Conservation (phyloP, 2,888 invertebrate genomes). For the Drosophila demipolita region DNA sequence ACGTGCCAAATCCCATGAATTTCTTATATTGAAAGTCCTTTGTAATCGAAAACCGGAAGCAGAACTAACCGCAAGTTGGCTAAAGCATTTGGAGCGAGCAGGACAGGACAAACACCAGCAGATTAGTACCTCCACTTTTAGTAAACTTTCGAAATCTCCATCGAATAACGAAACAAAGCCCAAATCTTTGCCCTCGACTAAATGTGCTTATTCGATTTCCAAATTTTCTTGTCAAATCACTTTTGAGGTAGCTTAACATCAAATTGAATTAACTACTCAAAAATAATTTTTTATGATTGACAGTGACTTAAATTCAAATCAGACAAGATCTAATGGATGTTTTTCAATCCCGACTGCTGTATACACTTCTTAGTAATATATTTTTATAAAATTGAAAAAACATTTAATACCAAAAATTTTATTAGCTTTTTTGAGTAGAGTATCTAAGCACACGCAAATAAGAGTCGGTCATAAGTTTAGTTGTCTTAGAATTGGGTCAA, state of each 20-base stretch:
- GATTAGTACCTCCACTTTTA: constrained; percentile 70
- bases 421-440: background rate
- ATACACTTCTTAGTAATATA: background rate
- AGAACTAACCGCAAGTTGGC: constrained; percentile 63
- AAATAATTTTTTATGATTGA: constrained; percentile 9
- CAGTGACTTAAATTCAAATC: background rate
- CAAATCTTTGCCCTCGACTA: constrained; percentile 15
- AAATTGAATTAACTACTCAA: constrained; percentile 18
- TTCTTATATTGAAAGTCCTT: constrained; percentile 70
- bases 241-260: background rate
- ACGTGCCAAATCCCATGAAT: constrained; percentile 77
- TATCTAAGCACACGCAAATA: constrained; percentile 30
- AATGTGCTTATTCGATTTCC: constrained; percentile 32
- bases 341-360: background rate
- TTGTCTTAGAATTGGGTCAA: constrained; percentile 57
- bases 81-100: constrained; percentile 41
- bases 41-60: constrained; percentile 79
- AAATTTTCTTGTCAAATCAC: constrained; percentile 57
- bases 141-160: constrained; percentile 50
- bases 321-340: background rate
- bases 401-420: background rate
- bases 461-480: constrained; percentile 29
- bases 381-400: background rate
- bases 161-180: constrained; percentile 36
- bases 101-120: constrained; percentile 51